Evolutionary conservation across 2,113 vertebrate species (phyloP), one percentile per base, ranked within the genome.

Genomic region (Hippolais icterina): DNA sequence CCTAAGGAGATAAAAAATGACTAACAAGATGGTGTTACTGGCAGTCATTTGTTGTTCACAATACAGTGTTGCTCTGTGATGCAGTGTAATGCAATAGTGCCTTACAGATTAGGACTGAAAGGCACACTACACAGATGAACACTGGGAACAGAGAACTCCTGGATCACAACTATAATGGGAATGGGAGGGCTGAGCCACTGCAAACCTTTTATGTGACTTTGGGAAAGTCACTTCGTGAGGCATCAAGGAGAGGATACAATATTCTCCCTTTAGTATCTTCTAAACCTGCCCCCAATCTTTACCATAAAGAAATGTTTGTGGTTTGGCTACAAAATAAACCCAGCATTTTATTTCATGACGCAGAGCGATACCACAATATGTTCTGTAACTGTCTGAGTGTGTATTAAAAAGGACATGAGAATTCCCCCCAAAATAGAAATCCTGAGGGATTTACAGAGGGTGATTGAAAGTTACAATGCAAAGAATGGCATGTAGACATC

Each of bases 401-500:
- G 20, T 35, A 8, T 61, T 46, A 59, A n/a, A 81, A 44, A 59
- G 12, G 6, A 27, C 15, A 29, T 17, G 4, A 39, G 49, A 39
- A 31, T 77, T 35, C 12, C 4, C 23, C 12, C 64, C 31, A 31
- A 12, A 79, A 31, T 0, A 21, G 27, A 41, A 39, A 31, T 6
- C 22, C 39, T 27, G 46, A 70, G 35, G 42, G 28, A 39, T 69
- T 54, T 54, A 72, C 14, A 42, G 28, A 57, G 22, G 0, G 20
- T 18, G 27, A 22, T 15, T 49, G 61, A 53, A 71, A 65, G 42
- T 31, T 54, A 22, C 20, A 47, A 5, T 46, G 4, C 6, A 37
- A 71, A 85, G 21, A 50, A 68, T 11, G 47, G 19, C 27, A 46
- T 0, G 0, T 12, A 31, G 53, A 21, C 25, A 46, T 72, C 41